Percentiles rank a stretch among this genome's conserved stretches.
Evolutionary conservation across 2,797 vertebrate genomes (phyloP).

Genomic region (Propithecus deckenii): DNA sequence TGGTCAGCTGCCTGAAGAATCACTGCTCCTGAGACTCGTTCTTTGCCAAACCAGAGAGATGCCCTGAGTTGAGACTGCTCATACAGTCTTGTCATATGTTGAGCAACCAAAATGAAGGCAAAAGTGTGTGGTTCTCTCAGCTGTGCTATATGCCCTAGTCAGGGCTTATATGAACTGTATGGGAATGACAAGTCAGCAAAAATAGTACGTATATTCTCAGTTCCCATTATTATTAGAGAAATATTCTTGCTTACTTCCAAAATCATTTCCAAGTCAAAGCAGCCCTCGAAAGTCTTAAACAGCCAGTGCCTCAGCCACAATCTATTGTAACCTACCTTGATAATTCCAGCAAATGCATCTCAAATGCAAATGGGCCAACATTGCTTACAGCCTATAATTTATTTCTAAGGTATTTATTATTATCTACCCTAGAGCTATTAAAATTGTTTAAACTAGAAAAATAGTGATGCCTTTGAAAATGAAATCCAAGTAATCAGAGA

Average conservation of each 20-base stretch:
- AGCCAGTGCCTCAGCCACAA: background rate
- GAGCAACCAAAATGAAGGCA: background rate
- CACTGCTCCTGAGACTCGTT: background rate
- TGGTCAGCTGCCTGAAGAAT: background rate
- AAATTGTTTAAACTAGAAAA: slow-evolving; percentile 58
- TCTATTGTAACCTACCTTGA: background rate
- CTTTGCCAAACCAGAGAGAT: background rate
- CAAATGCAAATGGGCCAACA: slow-evolving; percentile 37
- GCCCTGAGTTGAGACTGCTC: background rate
- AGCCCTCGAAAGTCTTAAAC: background rate
- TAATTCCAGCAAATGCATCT: slow-evolving; percentile 56
- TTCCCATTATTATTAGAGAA: background rate
- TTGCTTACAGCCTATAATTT: slow-evolving; percentile 48
- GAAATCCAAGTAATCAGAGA: slow-evolving; percentile 27
- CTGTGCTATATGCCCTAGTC: background rate
- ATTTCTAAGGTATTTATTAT: slow-evolving; percentile 34
- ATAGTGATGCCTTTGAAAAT: slow-evolving; percentile 30
- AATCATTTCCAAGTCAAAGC: slow-evolving; percentile 25
- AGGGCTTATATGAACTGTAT: background rate
- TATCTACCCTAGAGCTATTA: slow-evolving; percentile 35
- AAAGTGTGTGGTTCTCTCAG: background rate
- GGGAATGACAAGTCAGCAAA: background rate
- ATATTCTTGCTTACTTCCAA: background rate
- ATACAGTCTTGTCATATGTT: background rate
- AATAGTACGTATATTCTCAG: background rate